These are phyloP conservation scores for Lanius collurio DNA, from an alignment of 2,113 vertebrate species.

Conservation along the genomic window DNA sequence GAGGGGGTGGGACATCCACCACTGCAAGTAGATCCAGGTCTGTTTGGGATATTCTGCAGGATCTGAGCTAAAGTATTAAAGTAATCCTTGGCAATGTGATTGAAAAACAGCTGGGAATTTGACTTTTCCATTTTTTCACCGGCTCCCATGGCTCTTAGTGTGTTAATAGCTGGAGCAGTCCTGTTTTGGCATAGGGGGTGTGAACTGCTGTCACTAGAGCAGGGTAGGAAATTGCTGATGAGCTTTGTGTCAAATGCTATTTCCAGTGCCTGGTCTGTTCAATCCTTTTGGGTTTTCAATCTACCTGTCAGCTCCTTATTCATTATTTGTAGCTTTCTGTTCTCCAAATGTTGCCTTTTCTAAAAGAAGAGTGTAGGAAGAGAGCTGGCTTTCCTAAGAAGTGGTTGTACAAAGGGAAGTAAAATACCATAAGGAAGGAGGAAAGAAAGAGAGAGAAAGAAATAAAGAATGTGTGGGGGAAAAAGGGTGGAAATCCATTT, in stretches of 20 bases:
- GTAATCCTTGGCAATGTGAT: background rate
- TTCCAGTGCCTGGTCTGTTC: background rate
- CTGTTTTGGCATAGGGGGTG: background rate
- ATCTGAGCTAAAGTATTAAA: background rate
- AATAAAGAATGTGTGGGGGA: fast-evolving
- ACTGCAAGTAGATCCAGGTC: background rate
- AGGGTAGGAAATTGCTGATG: background rate
- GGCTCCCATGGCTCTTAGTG: background rate
- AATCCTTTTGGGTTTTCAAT: constrained; percentile 6
- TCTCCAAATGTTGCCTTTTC: constrained; percentile 24
- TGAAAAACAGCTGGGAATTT: background rate
- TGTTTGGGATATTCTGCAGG: background rate
- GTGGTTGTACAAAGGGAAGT: background rate
- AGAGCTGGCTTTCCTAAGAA: background rate
- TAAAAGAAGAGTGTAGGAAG: background rate
- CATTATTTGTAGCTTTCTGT: constrained; percentile 26
- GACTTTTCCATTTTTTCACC: background rate
- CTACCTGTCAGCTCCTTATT: background rate
- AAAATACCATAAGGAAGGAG: background rate
- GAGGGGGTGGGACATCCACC: background rate
- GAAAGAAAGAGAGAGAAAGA: background rate
- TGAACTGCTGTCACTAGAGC: background rate
- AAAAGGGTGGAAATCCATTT: background rate
- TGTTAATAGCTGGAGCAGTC: background rate
- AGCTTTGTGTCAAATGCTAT: background rate